Evolutionary conservation across 2,797 vertebrate species (phyloP).

Genomic region (Petrocephalus sullivani): DNA sequence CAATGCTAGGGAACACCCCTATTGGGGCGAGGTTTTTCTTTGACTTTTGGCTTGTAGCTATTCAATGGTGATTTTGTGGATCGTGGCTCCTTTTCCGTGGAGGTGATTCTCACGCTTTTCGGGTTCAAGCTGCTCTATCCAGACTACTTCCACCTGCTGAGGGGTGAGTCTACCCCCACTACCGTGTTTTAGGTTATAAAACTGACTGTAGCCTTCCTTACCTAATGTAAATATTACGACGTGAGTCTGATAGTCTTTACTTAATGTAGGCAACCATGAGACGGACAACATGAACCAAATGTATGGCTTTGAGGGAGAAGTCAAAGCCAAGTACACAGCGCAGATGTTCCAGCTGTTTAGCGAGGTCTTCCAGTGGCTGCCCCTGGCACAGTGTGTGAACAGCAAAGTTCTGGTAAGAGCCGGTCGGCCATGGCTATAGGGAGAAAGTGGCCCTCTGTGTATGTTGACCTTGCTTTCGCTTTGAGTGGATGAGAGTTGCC

Average conservation of each 20-base stretch:
- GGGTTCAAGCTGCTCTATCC: constrained; percentile 93
- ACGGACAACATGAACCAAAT: constrained; percentile 99
- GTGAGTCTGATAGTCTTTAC: background rate
- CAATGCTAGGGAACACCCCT: no score
- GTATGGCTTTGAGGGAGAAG: constrained; percentile 93
- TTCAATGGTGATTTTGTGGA: constrained; percentile 97
- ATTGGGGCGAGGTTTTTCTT: constrained; percentile 30
- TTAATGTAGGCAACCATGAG: constrained; percentile 81
- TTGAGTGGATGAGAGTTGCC: background rate
- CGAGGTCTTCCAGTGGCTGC: constrained; percentile 96
- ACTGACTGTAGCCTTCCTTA: background rate
- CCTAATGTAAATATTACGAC: background rate
- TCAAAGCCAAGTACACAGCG: constrained; percentile 91
- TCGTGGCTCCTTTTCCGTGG: constrained; percentile 88
- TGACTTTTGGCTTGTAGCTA: constrained; percentile 58
- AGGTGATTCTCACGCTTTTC: constrained; percentile 90
- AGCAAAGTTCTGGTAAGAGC: constrained; percentile 80
- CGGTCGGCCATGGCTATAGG: background rate
- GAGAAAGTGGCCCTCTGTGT: background rate
- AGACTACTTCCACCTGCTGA: constrained; percentile 80
- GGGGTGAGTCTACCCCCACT: constrained; percentile 61
- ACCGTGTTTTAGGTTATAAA: background rate
- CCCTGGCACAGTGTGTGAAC: constrained; percentile 88
- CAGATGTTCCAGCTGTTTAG: constrained; percentile 99
- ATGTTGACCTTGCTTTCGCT: background rate